Conservation (phyloP, 2,888 invertebrate species). For the Congeria kusceri region DNA sequence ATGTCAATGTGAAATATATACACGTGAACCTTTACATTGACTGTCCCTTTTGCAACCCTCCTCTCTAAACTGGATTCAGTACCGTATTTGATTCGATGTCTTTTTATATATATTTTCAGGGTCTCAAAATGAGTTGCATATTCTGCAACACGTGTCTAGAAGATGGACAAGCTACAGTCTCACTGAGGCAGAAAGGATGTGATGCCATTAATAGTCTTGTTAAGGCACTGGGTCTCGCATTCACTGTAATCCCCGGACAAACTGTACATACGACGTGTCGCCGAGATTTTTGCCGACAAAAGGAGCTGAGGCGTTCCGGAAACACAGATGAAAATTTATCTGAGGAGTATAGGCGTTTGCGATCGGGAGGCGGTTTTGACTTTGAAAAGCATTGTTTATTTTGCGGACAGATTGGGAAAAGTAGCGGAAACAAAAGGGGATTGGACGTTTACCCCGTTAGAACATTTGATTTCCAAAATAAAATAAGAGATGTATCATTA, state of each 20-base stretch:
- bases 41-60: no score
- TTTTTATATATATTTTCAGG: no score
- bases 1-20: no score
- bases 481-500: neutral
- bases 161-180: neutral
- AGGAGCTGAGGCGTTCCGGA: neutral
- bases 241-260: slow-evolving; percentile 14
- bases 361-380: slow-evolving; percentile 6
- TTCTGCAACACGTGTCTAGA: no score
- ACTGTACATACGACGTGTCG: slow-evolving; percentile 11
- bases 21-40: no score
- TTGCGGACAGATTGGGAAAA: slow-evolving; percentile 31
- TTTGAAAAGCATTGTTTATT: slow-evolving; percentile 36
- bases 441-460: slow-evolving; percentile 14
- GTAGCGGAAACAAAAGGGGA: slow-evolving; percentile 8
- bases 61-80: no score
- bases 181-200: slow-evolving; percentile 2
- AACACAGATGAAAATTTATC: neutral
- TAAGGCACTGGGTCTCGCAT: neutral
- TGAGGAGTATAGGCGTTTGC: neutral
- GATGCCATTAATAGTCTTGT: slow-evolving; percentile 4
- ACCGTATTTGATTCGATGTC: no score
- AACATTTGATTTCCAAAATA: slow-evolving; percentile 24
- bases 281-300: slow-evolving; percentile 6
- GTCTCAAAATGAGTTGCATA: no score